These are phyloP conservation scores for Bombus superbus DNA, from an alignment of 1,140 invertebrate genomes.

Conservation along the genomic window DNA sequence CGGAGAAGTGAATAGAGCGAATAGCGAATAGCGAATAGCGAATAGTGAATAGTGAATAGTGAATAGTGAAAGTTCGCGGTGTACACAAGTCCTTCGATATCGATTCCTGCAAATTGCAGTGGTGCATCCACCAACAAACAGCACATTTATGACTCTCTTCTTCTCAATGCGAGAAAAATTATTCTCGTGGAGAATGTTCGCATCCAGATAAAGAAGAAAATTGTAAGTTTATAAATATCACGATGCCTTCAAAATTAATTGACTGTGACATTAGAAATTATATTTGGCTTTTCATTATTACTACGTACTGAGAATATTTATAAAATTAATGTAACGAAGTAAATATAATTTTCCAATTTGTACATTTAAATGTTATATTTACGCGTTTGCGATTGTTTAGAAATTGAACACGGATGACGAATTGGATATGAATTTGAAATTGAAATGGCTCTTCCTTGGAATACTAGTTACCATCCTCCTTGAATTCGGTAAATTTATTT, in stretches of 20 bases:
- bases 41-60: too few relatives aligned
- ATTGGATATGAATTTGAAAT: constrained; percentile 81
- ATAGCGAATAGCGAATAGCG: too few relatives aligned
- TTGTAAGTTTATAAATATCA: constrained; percentile 11
- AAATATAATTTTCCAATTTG: background rate
- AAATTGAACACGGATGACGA: constrained; percentile 74
- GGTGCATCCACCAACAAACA: constrained; percentile 30
- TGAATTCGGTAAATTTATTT: constrained; percentile 74
- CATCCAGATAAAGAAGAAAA: constrained; percentile 1
- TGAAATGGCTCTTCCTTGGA: constrained; percentile 77
- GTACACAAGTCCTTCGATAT: constrained; percentile 50
- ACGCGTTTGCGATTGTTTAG: background rate
- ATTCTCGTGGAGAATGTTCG: constrained; percentile 8
- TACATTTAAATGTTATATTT: background rate
- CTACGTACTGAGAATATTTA: background rate
- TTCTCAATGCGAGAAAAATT: constrained; percentile 1
- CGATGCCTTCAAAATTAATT: background rate
- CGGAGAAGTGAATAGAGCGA: background rate
- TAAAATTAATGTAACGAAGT: background rate
- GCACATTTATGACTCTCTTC: constrained; percentile 43
- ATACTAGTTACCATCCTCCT: constrained; percentile 79
- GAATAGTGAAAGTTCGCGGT: constrained; percentile 14
- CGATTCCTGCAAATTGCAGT: constrained; percentile 55
- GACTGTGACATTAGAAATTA: background rate
- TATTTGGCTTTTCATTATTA: background rate